Evolutionary conservation across 2,888 invertebrate species (phyloP), one percentile per base, ranked within the genome.

Genomic region (Caenorhabditis sulstoni): DNA sequence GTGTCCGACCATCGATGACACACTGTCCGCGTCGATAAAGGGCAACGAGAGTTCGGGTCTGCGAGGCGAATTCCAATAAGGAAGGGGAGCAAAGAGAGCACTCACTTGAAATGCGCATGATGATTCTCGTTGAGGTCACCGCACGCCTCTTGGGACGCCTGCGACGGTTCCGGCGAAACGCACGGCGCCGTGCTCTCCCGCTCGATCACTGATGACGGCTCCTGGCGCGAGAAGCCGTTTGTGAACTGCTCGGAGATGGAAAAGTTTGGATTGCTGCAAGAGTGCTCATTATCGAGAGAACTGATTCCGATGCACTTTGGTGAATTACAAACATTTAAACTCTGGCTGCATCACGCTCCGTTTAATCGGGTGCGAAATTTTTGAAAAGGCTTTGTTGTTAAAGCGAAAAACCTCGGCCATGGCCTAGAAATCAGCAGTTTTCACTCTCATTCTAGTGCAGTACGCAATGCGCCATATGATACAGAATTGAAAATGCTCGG

Each of bases 11-110:
- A 86, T 70, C 12, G 86, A 86, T 9, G 84, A 80, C 11, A 85
- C 75, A 62, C 83, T 84, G 58, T 87, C 89, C 22, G 88, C 88
- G 76, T 89, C 89, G 64, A 90, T 89, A 80, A 88, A 89, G n/a
- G 88, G 89, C 66, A 89, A 61, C 1, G 82, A 81, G 44, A 84
- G 49, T 52, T 81, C 74, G 9, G 84, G 84, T 62, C 81, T 83
- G 61, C 47, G 79, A 66, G 16, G 18, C 3, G 35, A 50, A 52
- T 41, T 58, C 35, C 22, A 61, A 49, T 39, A 41, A 44, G 55
- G 16, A 35, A 49, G 22, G 55, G 23, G 12, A 18, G 55, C n/a
- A n/a, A n/a, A 55, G 22, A 23, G n/a, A 22, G 39, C 2, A 44
- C 64, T 64, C 39, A 74, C 79, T 79, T 81, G 44, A 81, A 73